These are phyloP conservation scores for Dryobota labecula DNA, from an alignment of 2,888 invertebrate genomes.

Conservation along the genomic window DNA sequence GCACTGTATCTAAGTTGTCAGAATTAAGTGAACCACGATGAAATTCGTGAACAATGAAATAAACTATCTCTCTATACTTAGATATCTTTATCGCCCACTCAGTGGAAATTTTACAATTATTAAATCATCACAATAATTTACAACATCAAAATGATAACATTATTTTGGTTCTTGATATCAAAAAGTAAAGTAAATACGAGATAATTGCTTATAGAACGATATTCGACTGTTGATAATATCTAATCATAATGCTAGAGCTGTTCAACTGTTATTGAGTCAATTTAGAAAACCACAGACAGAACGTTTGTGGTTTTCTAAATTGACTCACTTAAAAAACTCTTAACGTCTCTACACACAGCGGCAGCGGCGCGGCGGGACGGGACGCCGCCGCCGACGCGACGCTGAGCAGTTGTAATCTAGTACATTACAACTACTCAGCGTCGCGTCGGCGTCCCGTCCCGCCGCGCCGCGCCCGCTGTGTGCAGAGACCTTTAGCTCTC, in stretches of 20 bases:
- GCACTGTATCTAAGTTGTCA: background rate
- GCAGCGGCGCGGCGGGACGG: no score
- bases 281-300: no score
- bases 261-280: background rate
- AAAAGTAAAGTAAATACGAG: slow-evolving; percentile 11
- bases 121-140: slow-evolving; percentile 22
- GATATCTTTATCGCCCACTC: slow-evolving; percentile 19
- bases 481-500: no score
- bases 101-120: slow-evolving; percentile 46
- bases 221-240: slow-evolving; percentile 7
- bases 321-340: background rate
- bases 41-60: background rate
- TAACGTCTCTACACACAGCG: no score
- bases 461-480: no score
- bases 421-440: no score
- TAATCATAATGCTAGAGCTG: slow-evolving; percentile 8
- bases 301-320: background rate
- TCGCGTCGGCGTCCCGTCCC: no score
- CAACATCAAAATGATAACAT: slow-evolving; percentile 20
- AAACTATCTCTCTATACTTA: slow-evolving; percentile 11
- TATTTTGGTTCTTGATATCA: slow-evolving; percentile 23
- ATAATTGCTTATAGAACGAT: background rate
- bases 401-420: no score
- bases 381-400: no score
- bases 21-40: background rate